phyloP scores from a whole-genome alignment of 1,140 invertebrate genomes.

The Hestina assimilis region DNA sequence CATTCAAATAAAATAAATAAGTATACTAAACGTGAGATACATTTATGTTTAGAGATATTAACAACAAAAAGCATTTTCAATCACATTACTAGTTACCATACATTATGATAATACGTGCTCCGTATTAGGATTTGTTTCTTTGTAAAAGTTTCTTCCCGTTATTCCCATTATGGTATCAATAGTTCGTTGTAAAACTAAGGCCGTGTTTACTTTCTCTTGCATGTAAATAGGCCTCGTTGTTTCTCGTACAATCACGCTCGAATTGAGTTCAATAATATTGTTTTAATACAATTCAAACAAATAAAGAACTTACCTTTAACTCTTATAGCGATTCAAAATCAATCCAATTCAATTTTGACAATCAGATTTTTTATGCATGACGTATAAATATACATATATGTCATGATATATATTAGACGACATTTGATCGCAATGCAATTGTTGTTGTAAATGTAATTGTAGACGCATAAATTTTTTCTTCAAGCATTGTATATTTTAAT shows the following conservation, averaged over 20 bases:
- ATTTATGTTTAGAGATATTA: neutral
- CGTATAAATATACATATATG: no score
- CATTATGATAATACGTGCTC: constrained; percentile 40
- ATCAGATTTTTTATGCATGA: no score
- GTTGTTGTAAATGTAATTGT: no score
- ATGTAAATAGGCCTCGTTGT: constrained; percentile 18
- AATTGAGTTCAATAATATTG: constrained; percentile 15
- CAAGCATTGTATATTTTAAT: no score
- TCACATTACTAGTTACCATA: constrained; percentile 26
- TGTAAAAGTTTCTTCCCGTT: constrained; percentile 26
- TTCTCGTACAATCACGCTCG: constrained; percentile 9
- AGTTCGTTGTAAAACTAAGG: constrained; percentile 19
- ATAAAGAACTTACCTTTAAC: no score
- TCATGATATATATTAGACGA: no score
- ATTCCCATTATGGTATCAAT: constrained; percentile 35
- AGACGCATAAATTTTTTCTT: no score
- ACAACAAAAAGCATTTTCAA: constrained; percentile 27
- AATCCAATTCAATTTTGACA: neutral
- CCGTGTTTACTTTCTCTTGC: constrained; percentile 34
- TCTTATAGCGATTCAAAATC: neutral
- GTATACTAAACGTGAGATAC: neutral
- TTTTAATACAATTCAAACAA: constrained; percentile 7
- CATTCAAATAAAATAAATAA: neutral
- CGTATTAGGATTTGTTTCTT: constrained; percentile 40
- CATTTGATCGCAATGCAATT: no score